Percentiles rank a stretch among this genome's conserved stretches.
phyloP scores from a whole-genome alignment of 1,140 invertebrate species.

The Dreissena rostriformis region DNA sequence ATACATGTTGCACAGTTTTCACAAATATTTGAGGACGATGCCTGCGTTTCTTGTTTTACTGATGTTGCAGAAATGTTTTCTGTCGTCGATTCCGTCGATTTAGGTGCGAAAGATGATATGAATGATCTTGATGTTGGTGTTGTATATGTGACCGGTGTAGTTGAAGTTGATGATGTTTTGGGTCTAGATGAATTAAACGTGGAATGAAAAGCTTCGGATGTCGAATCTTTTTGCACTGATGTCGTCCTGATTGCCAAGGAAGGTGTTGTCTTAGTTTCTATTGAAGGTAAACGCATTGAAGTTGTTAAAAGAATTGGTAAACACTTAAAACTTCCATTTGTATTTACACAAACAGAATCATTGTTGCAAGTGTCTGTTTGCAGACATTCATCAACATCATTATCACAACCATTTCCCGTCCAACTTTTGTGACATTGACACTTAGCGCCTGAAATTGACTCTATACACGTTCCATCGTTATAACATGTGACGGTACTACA shows the following conservation, averaged over 20 bases:
- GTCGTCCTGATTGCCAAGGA: not conserved
- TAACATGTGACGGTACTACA: too few relatives aligned
- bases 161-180: not conserved
- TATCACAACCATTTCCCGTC: constrained; percentile 6
- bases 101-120: not conserved
- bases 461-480: not conserved
- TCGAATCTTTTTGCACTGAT: not conserved
- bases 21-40: not conserved
- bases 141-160: not conserved
- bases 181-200: not conserved
- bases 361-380: not conserved
- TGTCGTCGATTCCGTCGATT: not conserved
- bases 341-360: not conserved
- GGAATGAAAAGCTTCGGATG: not conserved
- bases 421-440: constrained; percentile 43
- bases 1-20: not conserved
- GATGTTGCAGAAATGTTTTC: not conserved
- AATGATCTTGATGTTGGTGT: not conserved
- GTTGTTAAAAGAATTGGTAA: not conserved
- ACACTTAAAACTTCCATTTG: not conserved
- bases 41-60: not conserved
- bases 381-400: constrained; percentile 47
- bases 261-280: not conserved
- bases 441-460: constrained; percentile 7
- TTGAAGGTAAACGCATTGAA: not conserved